Base-by-base conservation (phyloP, 2,113 vertebrate species). In the Shinisaurus crocodilurus region DNA sequence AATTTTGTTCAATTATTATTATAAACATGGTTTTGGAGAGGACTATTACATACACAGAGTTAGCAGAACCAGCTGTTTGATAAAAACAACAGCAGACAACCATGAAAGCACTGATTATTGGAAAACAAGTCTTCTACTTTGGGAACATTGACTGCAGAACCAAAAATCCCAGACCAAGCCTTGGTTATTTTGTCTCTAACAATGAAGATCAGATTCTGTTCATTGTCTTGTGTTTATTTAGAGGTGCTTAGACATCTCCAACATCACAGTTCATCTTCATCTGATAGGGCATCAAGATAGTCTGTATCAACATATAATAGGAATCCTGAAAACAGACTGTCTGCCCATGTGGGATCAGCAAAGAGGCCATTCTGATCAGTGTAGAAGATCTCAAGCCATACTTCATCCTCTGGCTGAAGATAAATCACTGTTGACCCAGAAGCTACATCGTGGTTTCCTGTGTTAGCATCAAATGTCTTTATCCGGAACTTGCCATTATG, bases 381-480 rank as follows among this genome's bases (percentile, higher is more conserved):
- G 91, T 97, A 99, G 96, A 99, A 99, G 95, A 99, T 99, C 94
- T 99, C 98, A 96, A 99, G 96, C 99, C 99, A 99, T 43, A 99
- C 99, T 95, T 99, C 98, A 0, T 99, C 99, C 90, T 99, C 99
- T 60, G 99, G 98, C 94, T 99, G 98, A 86, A 99, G 98, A 88
- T 98, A 98, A 94, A 99, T 98, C 82, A 98, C 97, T 0, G 98
- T 99, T 84, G 99, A 99, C 13, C 98, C 99, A 0, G 99, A 99
- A 5, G 99, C 98, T 72, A 99, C 98, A 0, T 99, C 99, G 0
- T 99, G 99, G 96, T 99, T 99, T 50, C 99, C 99, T 0, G 99
- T 99, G 97, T 99, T 99, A 0, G 99, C 99, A 0, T 99, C 99
- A 3, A 98, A 99, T 5, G 99, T 99, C 96, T 98, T 99, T 96